Evolutionary conservation across 2,113 vertebrate genomes (phyloP).

Genomic region (Dicrurus megarhynchus): DNA sequence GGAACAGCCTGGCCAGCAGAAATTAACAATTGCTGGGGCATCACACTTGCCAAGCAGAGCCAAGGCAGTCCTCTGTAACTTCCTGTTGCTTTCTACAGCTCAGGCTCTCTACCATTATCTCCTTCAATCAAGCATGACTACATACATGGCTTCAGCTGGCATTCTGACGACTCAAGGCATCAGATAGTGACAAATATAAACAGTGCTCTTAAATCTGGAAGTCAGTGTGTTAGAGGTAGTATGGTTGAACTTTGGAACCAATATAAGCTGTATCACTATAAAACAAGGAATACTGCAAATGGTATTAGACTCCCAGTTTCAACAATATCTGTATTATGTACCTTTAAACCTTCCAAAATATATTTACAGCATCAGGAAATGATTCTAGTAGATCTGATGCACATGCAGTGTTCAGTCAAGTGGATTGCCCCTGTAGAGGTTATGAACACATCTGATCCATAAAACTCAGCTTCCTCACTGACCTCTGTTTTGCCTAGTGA

Average conservation of each 20-base stretch:
- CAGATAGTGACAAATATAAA: not conserved
- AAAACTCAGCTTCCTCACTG: not conserved
- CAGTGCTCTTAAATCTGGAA: not conserved
- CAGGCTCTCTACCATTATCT: not conserved
- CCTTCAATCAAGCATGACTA: not conserved
- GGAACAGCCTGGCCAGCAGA: too few relatives aligned
- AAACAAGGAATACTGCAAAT: not conserved
- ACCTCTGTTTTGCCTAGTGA: not conserved
- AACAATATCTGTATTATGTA: not conserved
- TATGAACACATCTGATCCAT: not conserved
- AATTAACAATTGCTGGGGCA: too few relatives aligned
- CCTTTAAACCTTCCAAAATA: not conserved
- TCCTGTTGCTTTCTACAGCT: not conserved
- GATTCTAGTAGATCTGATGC: not conserved
- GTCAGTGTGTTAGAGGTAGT: not conserved
- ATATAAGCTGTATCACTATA: not conserved
- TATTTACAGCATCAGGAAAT: not conserved
- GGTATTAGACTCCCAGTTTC: not conserved
- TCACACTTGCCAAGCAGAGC: not conserved
- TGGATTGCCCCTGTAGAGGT: fast-evolving
- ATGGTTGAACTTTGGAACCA: not conserved
- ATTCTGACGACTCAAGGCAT: not conserved
- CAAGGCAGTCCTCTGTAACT: not conserved
- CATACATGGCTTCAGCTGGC: not conserved
- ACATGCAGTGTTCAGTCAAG: not conserved